Conservation (phyloP, 2,888 invertebrate genomes). For the Oxycera nigricornis region DNA sequence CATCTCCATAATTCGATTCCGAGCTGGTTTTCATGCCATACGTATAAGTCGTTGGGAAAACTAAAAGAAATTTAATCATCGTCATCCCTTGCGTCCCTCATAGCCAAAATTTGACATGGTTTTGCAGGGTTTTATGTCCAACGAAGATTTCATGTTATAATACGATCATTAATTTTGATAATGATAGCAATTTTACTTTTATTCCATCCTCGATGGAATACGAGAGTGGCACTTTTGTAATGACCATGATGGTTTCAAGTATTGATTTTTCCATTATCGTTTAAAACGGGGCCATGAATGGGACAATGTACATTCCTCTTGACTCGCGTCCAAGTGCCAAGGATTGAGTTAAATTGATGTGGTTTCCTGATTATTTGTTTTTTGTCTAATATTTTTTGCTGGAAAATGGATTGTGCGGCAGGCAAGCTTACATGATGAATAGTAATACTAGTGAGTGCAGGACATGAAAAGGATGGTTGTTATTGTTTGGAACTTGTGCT, state of each 20-base stretch:
- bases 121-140: neutral
- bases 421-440: no score
- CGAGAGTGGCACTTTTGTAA: conserved; percentile 9
- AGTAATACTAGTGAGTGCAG: no score
- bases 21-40: neutral
- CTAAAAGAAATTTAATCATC: conserved; percentile 12
- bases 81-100: neutral
- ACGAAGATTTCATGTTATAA: conserved; percentile 21
- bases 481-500: no score
- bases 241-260: conserved; percentile 18
- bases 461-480: no score
- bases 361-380: no score
- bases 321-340: neutral
- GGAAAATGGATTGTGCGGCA: no score
- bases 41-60: neutral
- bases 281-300: conserved; percentile 19
- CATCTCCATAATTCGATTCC: neutral
- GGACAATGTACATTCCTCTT: neutral
- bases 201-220: conserved; percentile 22
- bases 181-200: conserved; percentile 31
- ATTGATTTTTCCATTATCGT: conserved; percentile 30
- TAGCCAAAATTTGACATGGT: neutral
- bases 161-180: conserved; percentile 39
- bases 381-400: no score
- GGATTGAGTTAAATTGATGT: neutral